These are phyloP conservation scores for Cheilosia scutellata DNA, from an alignment of 2,888 invertebrate genomes.

Conservation along the genomic window DNA sequence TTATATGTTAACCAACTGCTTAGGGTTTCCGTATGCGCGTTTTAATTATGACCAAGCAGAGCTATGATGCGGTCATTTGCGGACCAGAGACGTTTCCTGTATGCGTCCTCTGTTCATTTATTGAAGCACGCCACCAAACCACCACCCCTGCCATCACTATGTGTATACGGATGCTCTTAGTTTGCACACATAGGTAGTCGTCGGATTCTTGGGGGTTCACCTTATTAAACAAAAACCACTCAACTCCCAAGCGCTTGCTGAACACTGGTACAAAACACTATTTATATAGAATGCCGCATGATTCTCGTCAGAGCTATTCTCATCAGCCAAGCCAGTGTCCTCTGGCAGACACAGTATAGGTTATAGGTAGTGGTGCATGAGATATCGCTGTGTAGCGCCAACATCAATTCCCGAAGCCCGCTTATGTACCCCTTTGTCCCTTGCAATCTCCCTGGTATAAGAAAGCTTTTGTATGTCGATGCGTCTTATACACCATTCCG, in stretches of 20 bases:
- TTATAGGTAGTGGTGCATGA: slow-evolving; percentile 16
- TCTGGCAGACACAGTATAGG: slow-evolving; percentile 29
- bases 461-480: slow-evolving; percentile 70
- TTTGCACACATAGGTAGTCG: slow-evolving; percentile 29
- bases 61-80: slow-evolving; percentile 49
- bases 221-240: slow-evolving; percentile 75
- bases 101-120: slow-evolving; percentile 52
- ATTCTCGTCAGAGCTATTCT: slow-evolving; percentile 48
- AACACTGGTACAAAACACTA: slow-evolving; percentile 56
- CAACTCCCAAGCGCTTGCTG: slow-evolving; percentile 52
- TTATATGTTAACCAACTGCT: slow-evolving; percentile 27
- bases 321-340: slow-evolving; percentile 25
- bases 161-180: slow-evolving; percentile 35
- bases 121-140: slow-evolving; percentile 42
- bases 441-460: slow-evolving; percentile 48
- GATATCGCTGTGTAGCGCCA: slow-evolving; percentile 62
- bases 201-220: slow-evolving; percentile 57
- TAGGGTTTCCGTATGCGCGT: slow-evolving; percentile 46
- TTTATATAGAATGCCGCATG: slow-evolving; percentile 70
- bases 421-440: neutral
- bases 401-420: slow-evolving; percentile 58
- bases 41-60: slow-evolving; percentile 58
- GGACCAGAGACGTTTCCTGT: slow-evolving; percentile 38
- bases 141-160: slow-evolving; percentile 19
- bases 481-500: slow-evolving; percentile 71